Evolutionary conservation across 2,797 vertebrate genomes (phyloP).

Genomic region (Acanthiza pusilla): DNA sequence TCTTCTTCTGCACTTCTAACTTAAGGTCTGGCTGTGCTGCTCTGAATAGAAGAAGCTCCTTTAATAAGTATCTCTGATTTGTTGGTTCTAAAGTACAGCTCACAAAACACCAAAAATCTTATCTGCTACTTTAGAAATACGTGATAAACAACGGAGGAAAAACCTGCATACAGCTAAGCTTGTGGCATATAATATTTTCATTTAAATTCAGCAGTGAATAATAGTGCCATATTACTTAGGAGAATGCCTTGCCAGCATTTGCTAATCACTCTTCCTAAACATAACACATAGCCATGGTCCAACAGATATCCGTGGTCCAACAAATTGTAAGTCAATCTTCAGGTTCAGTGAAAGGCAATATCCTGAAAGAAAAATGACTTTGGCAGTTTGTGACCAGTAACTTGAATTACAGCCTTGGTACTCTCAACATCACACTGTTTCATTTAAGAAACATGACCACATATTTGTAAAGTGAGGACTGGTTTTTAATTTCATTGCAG

Average conservation of each 20-base stretch:
- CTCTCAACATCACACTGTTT: not conserved
- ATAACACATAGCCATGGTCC: conserved; percentile 40
- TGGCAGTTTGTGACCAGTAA: conserved; percentile 61
- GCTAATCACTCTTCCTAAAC: conserved; percentile 10
- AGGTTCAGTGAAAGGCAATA: conserved; percentile 56
- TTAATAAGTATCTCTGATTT: not conserved
- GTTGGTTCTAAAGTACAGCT: not conserved
- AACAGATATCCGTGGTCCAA: not conserved
- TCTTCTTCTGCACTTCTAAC: not conserved
- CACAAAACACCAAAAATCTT: not conserved
- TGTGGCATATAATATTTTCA: not conserved
- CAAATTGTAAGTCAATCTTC: conserved; percentile 57
- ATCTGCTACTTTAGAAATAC: not conserved
- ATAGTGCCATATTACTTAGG: not conserved
- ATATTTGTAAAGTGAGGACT: conserved; percentile 34
- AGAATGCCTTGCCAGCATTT: not conserved
- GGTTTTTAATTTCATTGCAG: conserved; percentile 47
- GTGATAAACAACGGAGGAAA: not conserved
- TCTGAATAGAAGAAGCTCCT: not conserved
- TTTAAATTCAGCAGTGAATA: not conserved
- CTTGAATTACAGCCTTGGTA: conserved; percentile 42
- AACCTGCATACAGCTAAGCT: not conserved
- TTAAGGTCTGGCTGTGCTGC: not conserved
- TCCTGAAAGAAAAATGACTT: conserved; percentile 65
- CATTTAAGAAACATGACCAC: conserved; percentile 54